phyloP scores from a whole-genome alignment of 2,888 invertebrate genomes.

The Dromius quadrimaculatus region DNA sequence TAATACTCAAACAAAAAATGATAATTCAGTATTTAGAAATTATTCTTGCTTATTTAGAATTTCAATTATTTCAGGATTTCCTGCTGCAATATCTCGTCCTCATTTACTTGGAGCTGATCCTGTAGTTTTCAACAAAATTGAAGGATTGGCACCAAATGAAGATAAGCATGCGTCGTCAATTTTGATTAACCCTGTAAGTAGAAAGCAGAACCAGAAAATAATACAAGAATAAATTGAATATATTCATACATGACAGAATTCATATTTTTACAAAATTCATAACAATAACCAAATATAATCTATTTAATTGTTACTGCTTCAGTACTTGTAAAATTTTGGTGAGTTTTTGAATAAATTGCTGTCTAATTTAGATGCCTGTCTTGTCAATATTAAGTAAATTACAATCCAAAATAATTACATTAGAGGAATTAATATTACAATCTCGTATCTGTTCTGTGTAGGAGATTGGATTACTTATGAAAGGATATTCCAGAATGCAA shows the following conservation, averaged over 20 bases:
- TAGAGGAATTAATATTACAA: slow-evolving; percentile 7
- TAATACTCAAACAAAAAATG: no score
- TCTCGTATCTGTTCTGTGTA: slow-evolving; percentile 23
- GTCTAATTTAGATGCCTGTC: no score
- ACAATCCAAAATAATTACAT: slow-evolving; percentile 10
- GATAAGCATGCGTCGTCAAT: slow-evolving; percentile 71
- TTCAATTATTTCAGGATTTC: slow-evolving; percentile 76
- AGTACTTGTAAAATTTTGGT: no score
- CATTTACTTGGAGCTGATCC: slow-evolving; percentile 76
- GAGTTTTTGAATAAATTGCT: no score
- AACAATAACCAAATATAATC: no score
- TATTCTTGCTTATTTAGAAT: no score
- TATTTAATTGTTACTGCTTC: no score
- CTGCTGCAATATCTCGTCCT: slow-evolving; percentile 75
- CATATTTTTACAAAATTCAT: no score
- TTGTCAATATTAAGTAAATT: no score
- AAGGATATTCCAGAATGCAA: slow-evolving; percentile 76
- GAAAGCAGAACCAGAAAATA: no score
- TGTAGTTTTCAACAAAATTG: slow-evolving; percentile 69
- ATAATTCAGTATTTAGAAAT: no score
- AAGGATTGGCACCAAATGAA: slow-evolving; percentile 73
- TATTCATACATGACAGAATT: no score
- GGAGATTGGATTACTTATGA: slow-evolving; percentile 76
- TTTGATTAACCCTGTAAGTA: slow-evolving; percentile 78
- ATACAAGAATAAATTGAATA: neutral